Conservation (phyloP, 2,797 vertebrate genomes). For the Xerus rutilus region DNA sequence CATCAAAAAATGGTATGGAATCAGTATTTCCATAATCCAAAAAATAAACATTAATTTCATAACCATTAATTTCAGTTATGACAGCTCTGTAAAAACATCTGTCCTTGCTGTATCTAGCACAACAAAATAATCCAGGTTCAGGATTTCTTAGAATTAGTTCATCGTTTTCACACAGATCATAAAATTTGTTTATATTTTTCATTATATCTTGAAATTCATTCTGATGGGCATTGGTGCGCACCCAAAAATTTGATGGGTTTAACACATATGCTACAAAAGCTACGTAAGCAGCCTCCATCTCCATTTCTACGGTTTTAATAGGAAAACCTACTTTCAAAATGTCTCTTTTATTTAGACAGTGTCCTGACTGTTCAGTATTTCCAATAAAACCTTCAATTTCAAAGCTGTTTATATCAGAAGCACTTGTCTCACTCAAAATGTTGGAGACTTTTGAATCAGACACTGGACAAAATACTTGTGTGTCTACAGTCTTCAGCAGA, state of each 20-base stretch:
- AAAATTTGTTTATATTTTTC: slow-evolving; percentile 88
- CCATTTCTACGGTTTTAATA: slow-evolving; percentile 87
- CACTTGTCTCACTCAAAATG: background rate
- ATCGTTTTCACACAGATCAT: slow-evolving; percentile 86
- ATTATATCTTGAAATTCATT: slow-evolving; percentile 92
- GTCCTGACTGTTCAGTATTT: slow-evolving; percentile 74
- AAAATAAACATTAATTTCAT: slow-evolving; percentile 91
- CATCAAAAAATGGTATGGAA: slow-evolving; percentile 90
- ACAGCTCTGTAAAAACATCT: slow-evolving; percentile 93
- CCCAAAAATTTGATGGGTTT: slow-evolving; percentile 94
- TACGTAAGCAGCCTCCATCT: slow-evolving; percentile 85
- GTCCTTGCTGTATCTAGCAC: slow-evolving; percentile 93
- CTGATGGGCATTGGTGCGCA: slow-evolving; percentile 90
- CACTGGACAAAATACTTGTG: background rate
- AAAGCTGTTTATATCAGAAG: background rate
- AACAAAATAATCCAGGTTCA: slow-evolving; percentile 91
- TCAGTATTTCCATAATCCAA: slow-evolving; percentile 96
- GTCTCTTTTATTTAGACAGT: slow-evolving; percentile 44
- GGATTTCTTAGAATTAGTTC: slow-evolving; percentile 91
- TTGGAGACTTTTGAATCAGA: slow-evolving; percentile 8
- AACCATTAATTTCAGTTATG: slow-evolving; percentile 88
- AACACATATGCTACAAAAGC: slow-evolving; percentile 90
- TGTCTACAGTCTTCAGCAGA: slow-evolving; percentile 36
- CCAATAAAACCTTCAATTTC: slow-evolving; percentile 31
- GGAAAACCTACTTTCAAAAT: slow-evolving; percentile 71